Percentiles rank a stretch among this genome's conserved stretches.
phyloP scores from a whole-genome alignment of 1,140 invertebrate genomes.

The Lepidurus couesii region DNA sequence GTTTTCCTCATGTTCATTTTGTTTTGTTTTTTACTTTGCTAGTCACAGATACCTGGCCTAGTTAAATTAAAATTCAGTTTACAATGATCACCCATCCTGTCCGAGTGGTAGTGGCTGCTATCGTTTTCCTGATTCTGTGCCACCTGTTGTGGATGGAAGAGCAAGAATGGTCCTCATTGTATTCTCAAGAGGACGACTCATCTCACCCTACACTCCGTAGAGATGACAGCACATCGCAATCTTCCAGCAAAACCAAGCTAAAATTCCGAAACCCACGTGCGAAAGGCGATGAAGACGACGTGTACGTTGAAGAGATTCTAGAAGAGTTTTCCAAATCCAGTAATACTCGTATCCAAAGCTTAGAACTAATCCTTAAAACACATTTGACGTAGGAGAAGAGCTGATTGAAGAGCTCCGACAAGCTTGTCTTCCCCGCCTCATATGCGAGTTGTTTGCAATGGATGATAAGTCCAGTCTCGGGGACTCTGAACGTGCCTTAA shows the following conservation, averaged over 20 bases:
- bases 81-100: neutral
- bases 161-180: neutral
- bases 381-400: slow-evolving; percentile 25
- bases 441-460: slow-evolving; percentile 65
- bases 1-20: neutral
- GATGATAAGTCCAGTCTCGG: slow-evolving; percentile 58
- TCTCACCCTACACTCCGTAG: neutral
- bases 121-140: neutral
- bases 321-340: slow-evolving; percentile 5
- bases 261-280: neutral
- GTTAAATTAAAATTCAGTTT: neutral
- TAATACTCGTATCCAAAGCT: neutral
- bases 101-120: neutral
- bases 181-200: neutral
- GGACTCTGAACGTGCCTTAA: slow-evolving; percentile 62
- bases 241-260: neutral
- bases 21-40: neutral
- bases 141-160: slow-evolving; percentile 1
- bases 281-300: neutral
- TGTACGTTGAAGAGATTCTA: neutral
- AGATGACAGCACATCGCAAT: neutral
- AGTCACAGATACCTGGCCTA: neutral
- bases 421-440: slow-evolving; percentile 64
- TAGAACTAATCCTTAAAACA: neutral
- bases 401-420: slow-evolving; percentile 47